phyloP scores from a whole-genome alignment of 2,888 invertebrate genomes.

The Folsomia candida region DNA sequence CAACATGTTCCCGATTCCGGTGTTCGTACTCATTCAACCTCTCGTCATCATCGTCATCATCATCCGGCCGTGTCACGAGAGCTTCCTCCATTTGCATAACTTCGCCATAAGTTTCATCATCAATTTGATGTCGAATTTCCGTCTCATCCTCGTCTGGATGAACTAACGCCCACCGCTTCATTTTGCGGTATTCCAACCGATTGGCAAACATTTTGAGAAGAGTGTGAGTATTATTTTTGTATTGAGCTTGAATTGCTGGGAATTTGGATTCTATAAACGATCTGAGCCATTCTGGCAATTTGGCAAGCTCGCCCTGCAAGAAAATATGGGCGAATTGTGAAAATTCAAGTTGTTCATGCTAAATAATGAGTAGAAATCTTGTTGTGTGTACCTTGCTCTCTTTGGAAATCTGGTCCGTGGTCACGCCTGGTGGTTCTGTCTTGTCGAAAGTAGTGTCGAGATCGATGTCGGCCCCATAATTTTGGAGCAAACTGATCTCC shows the following conservation, averaged over 20 bases:
- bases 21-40: not conserved
- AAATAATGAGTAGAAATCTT: too few species aligned
- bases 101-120: not conserved
- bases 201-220: constrained; percentile 30
- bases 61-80: not conserved
- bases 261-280: constrained; percentile 27
- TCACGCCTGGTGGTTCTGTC: constrained; percentile 12
- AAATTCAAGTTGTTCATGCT: too few species aligned
- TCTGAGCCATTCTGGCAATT: constrained; percentile 41
- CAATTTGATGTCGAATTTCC: not conserved
- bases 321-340: constrained; percentile 15
- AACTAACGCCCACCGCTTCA: constrained; percentile 4
- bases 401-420: not conserved
- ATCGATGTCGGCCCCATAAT: constrained; percentile 35
- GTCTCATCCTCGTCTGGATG: not conserved
- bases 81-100: too few species aligned
- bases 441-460: constrained; percentile 31
- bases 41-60: constrained; percentile 23
- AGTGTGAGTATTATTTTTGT: constrained; percentile 19
- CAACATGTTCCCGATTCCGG: not conserved
- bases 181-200: constrained; percentile 26
- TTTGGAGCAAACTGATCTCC: constrained; percentile 30
- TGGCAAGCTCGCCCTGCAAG: constrained; percentile 18
- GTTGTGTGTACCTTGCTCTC: constrained; percentile 8
- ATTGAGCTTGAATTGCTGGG: constrained; percentile 22